Evolutionary conservation across 1,140 invertebrate species (phyloP), one percentile per base, ranked within the genome.

Genomic region (Apis mellifera): DNA sequence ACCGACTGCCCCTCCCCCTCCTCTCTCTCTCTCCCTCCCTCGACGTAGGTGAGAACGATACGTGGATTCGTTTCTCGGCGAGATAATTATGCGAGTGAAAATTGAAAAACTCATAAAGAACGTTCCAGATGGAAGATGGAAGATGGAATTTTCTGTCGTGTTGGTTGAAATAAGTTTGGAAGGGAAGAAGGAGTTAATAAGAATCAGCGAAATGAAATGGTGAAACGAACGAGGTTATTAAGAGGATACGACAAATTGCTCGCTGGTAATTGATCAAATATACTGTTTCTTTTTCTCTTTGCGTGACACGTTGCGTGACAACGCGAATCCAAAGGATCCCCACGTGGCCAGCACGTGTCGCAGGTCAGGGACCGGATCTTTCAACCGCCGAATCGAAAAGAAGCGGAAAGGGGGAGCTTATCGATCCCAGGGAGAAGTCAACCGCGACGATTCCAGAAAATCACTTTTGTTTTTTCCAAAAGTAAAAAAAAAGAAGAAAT

Each of bases 331-430:
- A 85, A 90, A 92, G 86, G 82, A 88, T 75, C 86, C 91, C 2
- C 32, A 91, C 90, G 88, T 92, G 90, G 82, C 75, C 59, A 82
- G 90, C 91, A 91, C 89, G 90, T 93, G 90, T 92, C 85, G 76
- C 80, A 85, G 87, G 78, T 89, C 82, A 84, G 86, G 87, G 77
- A 88, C 88, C 88, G 76, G 69, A 82, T 84, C 75, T 76, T 83
- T 78, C 26, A 60, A 19, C 52, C 50, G 80, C 75, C 73, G 72
- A n/a, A n/a, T 90, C 86, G 85, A 89, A 90, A 89, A 81, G 3
- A 23, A 21, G 42, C 86, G 85, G 88, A 90, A 89, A 81, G 3
- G 21, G 23, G 42, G 48, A 19, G 57, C 26, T 71, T 59, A 50
- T 83, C 19, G 68, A 85, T 80, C 55, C 26, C 42, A 15, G 42